Percentiles rank a stretch among this genome's conserved stretches.
Evolutionary conservation across 2,113 vertebrate species (phyloP).

Genomic region (Callocephalon fimbriatum): DNA sequence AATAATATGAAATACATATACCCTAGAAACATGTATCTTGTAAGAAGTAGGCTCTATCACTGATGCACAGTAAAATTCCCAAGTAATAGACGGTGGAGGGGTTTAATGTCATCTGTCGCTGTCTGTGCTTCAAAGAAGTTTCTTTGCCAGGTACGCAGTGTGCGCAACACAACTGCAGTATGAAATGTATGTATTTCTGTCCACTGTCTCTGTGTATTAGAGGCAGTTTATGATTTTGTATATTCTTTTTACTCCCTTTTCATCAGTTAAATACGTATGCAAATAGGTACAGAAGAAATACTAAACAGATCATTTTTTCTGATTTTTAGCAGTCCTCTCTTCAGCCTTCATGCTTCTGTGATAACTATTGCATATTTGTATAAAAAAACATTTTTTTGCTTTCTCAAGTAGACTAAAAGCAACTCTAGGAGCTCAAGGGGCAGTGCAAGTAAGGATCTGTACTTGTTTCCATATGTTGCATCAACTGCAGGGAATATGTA

Average conservation of each 20-base stretch:
- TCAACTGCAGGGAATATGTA: neutral
- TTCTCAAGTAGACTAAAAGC: neutral
- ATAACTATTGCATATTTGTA: neutral
- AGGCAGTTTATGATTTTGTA: fast-evolving
- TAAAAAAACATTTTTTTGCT: neutral
- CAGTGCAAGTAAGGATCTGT: neutral
- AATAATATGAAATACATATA: neutral
- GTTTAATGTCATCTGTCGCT: neutral
- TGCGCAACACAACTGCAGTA: neutral
- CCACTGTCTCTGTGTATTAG: neutral
- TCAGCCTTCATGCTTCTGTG: neutral
- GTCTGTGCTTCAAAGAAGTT: neutral
- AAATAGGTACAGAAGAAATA: neutral
- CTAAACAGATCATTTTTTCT: neutral
- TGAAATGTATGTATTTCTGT: neutral
- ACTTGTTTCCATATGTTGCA: neutral
- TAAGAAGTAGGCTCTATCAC: neutral
- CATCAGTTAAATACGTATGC: neutral
- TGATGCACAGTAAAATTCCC: neutral
- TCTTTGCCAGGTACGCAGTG: neutral
- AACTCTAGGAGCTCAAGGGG: neutral
- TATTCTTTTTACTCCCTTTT: neutral
- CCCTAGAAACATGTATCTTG: neutral
- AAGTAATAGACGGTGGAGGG: neutral
- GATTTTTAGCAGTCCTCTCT: neutral